phyloP scores from a whole-genome alignment of 1,140 invertebrate species.

The Gryllus bimaculatus region DNA sequence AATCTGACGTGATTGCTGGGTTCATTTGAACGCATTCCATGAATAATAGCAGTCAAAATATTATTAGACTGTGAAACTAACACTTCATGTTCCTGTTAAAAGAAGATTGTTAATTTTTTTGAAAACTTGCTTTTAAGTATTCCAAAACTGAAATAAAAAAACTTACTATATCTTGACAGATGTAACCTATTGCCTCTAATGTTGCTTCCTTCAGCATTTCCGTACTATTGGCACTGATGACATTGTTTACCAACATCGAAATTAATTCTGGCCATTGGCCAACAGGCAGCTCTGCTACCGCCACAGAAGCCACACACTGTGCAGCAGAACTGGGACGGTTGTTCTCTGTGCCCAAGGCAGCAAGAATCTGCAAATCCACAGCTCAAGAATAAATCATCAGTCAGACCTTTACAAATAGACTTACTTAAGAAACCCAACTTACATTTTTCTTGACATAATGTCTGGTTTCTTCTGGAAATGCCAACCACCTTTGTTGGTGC shows the following conservation, averaged over 20 bases:
- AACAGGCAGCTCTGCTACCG: slow-evolving; percentile 87
- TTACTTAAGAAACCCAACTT: slow-evolving; percentile 22
- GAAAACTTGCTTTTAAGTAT: neutral
- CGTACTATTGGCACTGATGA: slow-evolving; percentile 73
- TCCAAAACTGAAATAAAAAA: neutral
- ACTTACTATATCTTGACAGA: slow-evolving; percentile 67
- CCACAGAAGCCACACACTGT: slow-evolving; percentile 97
- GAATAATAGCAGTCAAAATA: slow-evolving; percentile 97
- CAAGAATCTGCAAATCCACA: slow-evolving; percentile 58
- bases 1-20: slow-evolving; percentile 75
- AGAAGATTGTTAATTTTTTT: neutral
- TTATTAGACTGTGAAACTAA: slow-evolving; percentile 86
- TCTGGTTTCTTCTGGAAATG: slow-evolving; percentile 76
- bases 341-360: slow-evolving; percentile 90
- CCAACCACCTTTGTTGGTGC: slow-evolving; percentile 88
- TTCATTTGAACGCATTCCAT: slow-evolving; percentile 87
- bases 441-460: slow-evolving; percentile 93
- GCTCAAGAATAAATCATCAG: no score
- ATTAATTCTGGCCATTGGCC: slow-evolving; percentile 82
- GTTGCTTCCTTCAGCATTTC: slow-evolving; percentile 94
- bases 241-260: slow-evolving; percentile 75
- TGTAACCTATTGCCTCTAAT: slow-evolving; percentile 91
- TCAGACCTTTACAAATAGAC: neutral
- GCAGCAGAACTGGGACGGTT: slow-evolving; percentile 91
- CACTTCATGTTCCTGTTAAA: slow-evolving; percentile 70